These are phyloP conservation scores for Pachliopta kotzebuea DNA, from an alignment of 2,888 invertebrate genomes.

Conservation along the genomic window DNA sequence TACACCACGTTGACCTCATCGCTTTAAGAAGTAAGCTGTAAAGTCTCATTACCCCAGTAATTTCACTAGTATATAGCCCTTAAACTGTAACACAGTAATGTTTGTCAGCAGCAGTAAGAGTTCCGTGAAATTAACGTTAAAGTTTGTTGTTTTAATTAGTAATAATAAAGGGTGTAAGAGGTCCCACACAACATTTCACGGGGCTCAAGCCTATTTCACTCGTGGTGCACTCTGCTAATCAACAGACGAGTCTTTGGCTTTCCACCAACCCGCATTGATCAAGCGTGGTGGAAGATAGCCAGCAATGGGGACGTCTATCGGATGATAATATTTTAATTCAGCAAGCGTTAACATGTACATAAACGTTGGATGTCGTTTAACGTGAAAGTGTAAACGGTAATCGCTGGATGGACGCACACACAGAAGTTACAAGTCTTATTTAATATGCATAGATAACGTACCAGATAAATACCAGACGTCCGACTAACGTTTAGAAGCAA, in stretches of 20 bases:
- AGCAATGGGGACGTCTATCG: too few species aligned
- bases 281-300: too few species aligned
- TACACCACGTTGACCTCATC: too few species aligned
- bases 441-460: constrained; percentile 14
- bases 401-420: neutral
- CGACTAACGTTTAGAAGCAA: constrained; percentile 15
- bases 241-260: too few species aligned
- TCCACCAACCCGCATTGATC: too few species aligned
- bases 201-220: too few species aligned
- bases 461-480: constrained; percentile 25
- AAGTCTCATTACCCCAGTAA: neutral
- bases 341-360: neutral
- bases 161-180: too few species aligned
- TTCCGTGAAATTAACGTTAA: neutral
- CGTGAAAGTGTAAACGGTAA: neutral
- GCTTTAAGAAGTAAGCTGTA: too few species aligned
- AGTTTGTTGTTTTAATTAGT: too few species aligned
- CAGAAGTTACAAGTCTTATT: neutral
- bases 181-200: too few species aligned
- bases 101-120: neutral
- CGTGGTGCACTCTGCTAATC: too few species aligned
- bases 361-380: neutral
- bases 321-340: neutral
- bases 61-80: neutral
- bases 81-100: neutral